Percentiles rank a stretch among this genome's conserved stretches.
These are phyloP conservation scores for Helicoverpa armigera DNA, from an alignment of 1,140 invertebrate genomes.

Conservation along the genomic window DNA sequence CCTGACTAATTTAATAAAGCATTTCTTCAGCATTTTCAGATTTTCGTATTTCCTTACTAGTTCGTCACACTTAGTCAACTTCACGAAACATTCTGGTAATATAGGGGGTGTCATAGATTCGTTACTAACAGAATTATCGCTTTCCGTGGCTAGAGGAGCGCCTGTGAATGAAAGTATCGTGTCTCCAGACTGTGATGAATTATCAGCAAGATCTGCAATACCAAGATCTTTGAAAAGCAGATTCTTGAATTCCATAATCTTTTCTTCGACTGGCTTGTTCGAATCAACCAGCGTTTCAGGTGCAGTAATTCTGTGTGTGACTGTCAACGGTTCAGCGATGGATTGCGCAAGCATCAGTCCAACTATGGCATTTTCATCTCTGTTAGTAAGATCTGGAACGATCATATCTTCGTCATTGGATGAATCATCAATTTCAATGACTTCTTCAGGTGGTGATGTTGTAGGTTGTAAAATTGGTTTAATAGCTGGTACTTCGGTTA, in stretches of 20 bases:
- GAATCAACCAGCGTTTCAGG: neutral
- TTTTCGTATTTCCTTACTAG: constrained; percentile 58
- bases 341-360: neutral
- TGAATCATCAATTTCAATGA: constrained; percentile 65
- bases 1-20: constrained; percentile 69
- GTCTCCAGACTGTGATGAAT: neutral
- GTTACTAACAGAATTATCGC: neutral
- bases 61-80: constrained; percentile 61
- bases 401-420: constrained; percentile 53
- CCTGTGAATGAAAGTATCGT: neutral
- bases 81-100: constrained; percentile 56
- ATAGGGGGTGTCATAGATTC: neutral
- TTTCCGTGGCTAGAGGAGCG: neutral
- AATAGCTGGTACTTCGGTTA: neutral
- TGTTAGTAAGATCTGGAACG: neutral
- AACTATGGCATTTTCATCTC: neutral
- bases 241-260: constrained; percentile 53
- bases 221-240: constrained; percentile 58
- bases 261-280: constrained; percentile 18
- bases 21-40: constrained; percentile 57
- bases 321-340: neutral
- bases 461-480: neutral
- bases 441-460: constrained; percentile 37
- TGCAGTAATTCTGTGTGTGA: neutral
- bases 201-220: constrained; percentile 32